phyloP scores from a whole-genome alignment of 2,113 vertebrate species.

The Litocranius walleri region DNA sequence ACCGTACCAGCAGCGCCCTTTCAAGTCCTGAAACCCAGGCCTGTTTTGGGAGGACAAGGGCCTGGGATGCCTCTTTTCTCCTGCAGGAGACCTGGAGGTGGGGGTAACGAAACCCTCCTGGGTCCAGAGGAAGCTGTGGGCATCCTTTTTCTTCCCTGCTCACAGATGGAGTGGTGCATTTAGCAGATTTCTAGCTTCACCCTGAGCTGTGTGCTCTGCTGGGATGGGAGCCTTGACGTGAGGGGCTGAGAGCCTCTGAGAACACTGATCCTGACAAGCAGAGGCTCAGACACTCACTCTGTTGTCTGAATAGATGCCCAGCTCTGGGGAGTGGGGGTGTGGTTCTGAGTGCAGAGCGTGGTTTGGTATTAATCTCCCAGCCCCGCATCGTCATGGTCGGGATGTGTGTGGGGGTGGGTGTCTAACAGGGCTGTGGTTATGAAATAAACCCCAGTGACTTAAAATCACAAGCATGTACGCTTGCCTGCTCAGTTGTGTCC shows the following conservation, averaged over 20 bases:
- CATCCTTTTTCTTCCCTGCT: accelerated
- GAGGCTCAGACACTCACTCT: neutral
- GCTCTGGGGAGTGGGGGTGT: neutral
- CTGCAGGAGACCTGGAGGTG: neutral
- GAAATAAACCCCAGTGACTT: neutral
- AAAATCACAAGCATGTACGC: neutral
- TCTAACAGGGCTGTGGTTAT: neutral
- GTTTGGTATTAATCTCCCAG: neutral
- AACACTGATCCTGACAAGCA: neutral
- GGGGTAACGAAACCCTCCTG: neutral
- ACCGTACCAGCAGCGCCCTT: conserved; percentile 50
- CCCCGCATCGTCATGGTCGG: neutral
- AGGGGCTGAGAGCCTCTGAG: neutral
- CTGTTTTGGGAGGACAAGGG: neutral
- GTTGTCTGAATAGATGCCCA: neutral
- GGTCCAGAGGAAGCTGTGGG: neutral
- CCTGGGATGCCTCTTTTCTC: neutral
- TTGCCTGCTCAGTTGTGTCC: neutral
- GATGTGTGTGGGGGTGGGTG: neutral
- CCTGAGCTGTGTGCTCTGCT: neutral
- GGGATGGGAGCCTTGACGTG: neutral
- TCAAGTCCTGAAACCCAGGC: conserved; percentile 45
- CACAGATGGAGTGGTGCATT: neutral
- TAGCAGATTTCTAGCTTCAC: neutral
- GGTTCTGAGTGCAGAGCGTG: neutral